Evolutionary conservation across 2,113 vertebrate genomes (phyloP), one percentile per base, ranked within the genome.

Genomic region (Varanus komodoensis): DNA sequence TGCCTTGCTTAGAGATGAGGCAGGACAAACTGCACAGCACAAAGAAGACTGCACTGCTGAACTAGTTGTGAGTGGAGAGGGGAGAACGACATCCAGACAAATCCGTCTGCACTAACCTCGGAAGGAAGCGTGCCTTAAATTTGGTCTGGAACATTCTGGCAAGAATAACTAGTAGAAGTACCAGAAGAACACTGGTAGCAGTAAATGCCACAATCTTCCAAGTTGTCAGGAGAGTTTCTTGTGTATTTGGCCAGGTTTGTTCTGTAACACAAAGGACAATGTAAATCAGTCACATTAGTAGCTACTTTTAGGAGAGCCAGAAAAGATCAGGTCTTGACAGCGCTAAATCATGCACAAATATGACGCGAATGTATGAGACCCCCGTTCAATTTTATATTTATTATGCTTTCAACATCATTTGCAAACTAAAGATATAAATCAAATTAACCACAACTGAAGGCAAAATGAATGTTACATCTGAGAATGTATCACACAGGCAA

Each of bases 181-280:
- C 97, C 75, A 98, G 96, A 90, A 98, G 96, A 87, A 98, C 98
- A 0, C 98, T 98, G 95, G 98, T 98, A 4, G 98, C 98, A 0
- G 98, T 98, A 95, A 98, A 98, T 0, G 98, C 98, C 93, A 98
- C 98, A 74, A 98, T 98, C 94, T 98, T 98, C 98, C 98, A 98
- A 0, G 98, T 98, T 12, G 97, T 98, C 93, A 98, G 96, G 84
- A 98, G 97, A 75, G 97, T 98, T 91, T 98, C 97, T 11, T 98
- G 97, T 52, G 97, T 96, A 92, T 97, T 95, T 84, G 98, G 98
- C 98, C 98, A 98, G 0, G 96, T 96, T 96, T 97, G 96, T 90
- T 98, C 98, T 98, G 96, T 3, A 86, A 9, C 1, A 91, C 74
- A 91, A 96, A 93, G 77, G 64, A 82, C 32, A 91, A 81, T 48